Conservation (phyloP, 2,888 invertebrate species). For the Notodonta dromedarius region DNA sequence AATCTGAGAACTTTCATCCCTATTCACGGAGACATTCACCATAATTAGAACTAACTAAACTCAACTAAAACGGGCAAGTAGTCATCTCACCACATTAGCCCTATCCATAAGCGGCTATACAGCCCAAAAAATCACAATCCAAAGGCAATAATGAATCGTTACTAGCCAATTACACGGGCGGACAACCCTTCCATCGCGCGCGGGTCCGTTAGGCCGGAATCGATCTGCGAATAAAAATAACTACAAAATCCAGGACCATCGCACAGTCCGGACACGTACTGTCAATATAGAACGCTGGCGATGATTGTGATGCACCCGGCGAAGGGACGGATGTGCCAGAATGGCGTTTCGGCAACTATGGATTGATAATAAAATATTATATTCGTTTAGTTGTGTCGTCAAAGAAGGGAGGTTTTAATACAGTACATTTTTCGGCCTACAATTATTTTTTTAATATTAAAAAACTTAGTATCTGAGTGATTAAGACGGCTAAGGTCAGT, state of each 20-base stretch:
- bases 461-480: too few species aligned
- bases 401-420: background rate
- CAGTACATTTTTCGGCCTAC: too few species aligned
- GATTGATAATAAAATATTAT: constrained; percentile 70
- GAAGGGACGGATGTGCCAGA: constrained; percentile 58
- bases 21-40: too few species aligned
- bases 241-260: constrained; percentile 74
- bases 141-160: constrained; percentile 77
- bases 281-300: constrained; percentile 79
- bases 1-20: too few species aligned
- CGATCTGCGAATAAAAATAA: constrained; percentile 79
- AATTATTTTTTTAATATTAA: too few species aligned
- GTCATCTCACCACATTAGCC: too few species aligned
- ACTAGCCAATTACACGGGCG: constrained; percentile 79
- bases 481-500: too few species aligned
- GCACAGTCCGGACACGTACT: constrained; percentile 76
- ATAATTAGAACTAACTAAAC: too few species aligned
- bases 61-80: too few species aligned
- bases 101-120: background rate
- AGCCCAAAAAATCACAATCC: constrained; percentile 56
- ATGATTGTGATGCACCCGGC: constrained; percentile 80
- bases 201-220: constrained; percentile 51
- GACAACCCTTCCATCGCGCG: constrained; percentile 73
- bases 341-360: constrained; percentile 58
- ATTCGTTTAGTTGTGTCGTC: constrained; percentile 32